Evolutionary conservation across 2,113 vertebrate species (phyloP), one percentile per base, ranked within the genome.

Genomic region (Eubucco bourcierii): DNA sequence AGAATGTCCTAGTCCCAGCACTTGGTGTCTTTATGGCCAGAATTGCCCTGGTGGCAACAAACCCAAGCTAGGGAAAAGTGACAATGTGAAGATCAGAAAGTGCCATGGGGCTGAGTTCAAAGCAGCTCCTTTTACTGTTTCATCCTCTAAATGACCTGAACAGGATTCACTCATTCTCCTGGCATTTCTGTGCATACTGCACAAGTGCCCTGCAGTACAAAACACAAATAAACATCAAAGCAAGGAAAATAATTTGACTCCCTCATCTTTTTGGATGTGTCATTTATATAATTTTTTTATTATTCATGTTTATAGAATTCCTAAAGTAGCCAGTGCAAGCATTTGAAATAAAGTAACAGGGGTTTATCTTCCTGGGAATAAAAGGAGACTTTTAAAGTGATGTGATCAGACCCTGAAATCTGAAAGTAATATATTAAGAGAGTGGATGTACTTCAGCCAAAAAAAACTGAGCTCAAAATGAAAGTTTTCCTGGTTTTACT

Each of bases 141-240:
- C 59, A 87, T 71, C 59, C 82, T 95, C 78, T 80, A 90, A 91
- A 87, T 84, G 77, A 56, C 91, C 95, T 95, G 80, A 97, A 93
- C 84, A 88, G 75, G 88, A 94, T 94, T 93, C 90, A 91, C 87
- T 97, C 94, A 94, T 94, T 96, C 95, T 95, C 63, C 52, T 80
- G 84, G 83, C 71, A 15, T 96, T 94, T 91, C 84, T 85, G 52
- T 80, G 64, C 76, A 34, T 84, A 77, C 77, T 92, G 73, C 80
- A 91, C 85, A 52, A 90, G 85, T 90, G 91, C 91, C 93, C 94
- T 0, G 41, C 87, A 96, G 93, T 95, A 37, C 41, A 80, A 82
- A 81, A 14, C 39, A 94, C 87, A 96, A 72, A 93, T 93, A 97
- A 97, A 97, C 92, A 97, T 94, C 91, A 97, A 96, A 96, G 95